phyloP scores from a whole-genome alignment of 1,140 invertebrate species.

The Sinonovacula constricta region DNA sequence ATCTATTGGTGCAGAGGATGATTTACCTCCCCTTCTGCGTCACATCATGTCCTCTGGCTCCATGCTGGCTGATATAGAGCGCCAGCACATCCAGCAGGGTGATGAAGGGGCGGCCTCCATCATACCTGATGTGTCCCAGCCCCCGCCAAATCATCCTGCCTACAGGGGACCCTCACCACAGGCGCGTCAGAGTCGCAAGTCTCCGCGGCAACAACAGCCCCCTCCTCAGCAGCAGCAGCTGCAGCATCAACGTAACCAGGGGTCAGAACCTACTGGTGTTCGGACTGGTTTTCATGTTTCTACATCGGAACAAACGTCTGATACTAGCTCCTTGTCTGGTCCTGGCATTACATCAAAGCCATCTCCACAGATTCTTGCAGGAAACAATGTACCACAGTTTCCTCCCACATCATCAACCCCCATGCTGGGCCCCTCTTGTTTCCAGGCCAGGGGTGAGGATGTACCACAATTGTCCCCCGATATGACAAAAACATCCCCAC shows the following conservation, averaged over 20 bases:
- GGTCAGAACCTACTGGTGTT: conserved; percentile 4
- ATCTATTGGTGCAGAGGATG: conserved; percentile 72
- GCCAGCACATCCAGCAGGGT: conserved; percentile 82
- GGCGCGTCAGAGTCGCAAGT: not conserved
- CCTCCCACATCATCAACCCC: not conserved
- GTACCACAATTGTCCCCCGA: too few species aligned
- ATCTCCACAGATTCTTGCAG: conserved; percentile 20
- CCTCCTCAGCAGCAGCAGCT: too few species aligned
- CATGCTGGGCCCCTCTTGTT: not conserved
- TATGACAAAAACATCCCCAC: too few species aligned
- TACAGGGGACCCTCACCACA: conserved; percentile 37
- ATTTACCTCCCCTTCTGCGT: conserved; percentile 89
- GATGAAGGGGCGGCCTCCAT: not conserved
- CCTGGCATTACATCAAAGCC: too few species aligned
- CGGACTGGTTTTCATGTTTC: too few species aligned
- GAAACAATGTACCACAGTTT: conserved; percentile 24
- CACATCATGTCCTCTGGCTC: conserved; percentile 89
- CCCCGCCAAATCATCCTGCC: conserved; percentile 32
- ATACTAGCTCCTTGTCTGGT: too few species aligned
- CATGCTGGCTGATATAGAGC: conserved; percentile 92
- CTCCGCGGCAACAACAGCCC: not conserved
- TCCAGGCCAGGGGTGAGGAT: too few species aligned
- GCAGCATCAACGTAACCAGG: conserved; percentile 14
- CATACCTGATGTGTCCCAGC: conserved; percentile 23
- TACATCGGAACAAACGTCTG: too few species aligned